Base-by-base conservation (phyloP, 2,113 vertebrate genomes). In the Lepus europaeus region DNA sequence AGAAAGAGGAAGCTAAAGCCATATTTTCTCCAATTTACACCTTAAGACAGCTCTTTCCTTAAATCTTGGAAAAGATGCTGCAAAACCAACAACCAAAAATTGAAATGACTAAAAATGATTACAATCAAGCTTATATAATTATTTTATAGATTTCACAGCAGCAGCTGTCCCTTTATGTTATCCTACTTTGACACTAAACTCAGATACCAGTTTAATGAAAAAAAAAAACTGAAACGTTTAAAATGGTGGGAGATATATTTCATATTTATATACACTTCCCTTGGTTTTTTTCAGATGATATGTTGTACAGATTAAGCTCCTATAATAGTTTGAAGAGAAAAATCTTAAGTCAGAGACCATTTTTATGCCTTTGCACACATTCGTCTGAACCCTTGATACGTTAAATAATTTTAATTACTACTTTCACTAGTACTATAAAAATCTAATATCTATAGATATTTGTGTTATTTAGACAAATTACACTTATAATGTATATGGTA, bases 301-400 rank as follows among this genome's bases (percentile, higher is more conserved):
- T 33, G 25, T 90, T 33, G 63, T 13, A 2, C 10, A 86, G 8
- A 66, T 90, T 49, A 88, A 91, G 5, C 1, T 76, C 77, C 83
- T 68, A 56, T 23, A 78, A 31, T 33, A 63, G 12, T 89, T 97
- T 74, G 56, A 93, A 87, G 72, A 80, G 5, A 84, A 91, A 95
- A 87, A 11, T 33, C 76, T 66, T 59, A 68, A 92, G 23, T 45
- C 68, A 84, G 13, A 93, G 66, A 69, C 11, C 13, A 64, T 36
- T 70, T 92, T 94, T 83, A 63, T 82, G 68, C 11, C 6, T 39
- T 72, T 73, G 51, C 31, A 69, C 3, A 33, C 25, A 76, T 87
- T 79, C 59, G 14, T 56, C 4, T 87, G 39, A 79, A 87, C 2
- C 59, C 0, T 69, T 82, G 33, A 8, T 70, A 2, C 49, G 80